These are phyloP conservation scores for Cranoglanis bouderius DNA, from an alignment of 2,113 vertebrate genomes.

Conservation along the genomic window DNA sequence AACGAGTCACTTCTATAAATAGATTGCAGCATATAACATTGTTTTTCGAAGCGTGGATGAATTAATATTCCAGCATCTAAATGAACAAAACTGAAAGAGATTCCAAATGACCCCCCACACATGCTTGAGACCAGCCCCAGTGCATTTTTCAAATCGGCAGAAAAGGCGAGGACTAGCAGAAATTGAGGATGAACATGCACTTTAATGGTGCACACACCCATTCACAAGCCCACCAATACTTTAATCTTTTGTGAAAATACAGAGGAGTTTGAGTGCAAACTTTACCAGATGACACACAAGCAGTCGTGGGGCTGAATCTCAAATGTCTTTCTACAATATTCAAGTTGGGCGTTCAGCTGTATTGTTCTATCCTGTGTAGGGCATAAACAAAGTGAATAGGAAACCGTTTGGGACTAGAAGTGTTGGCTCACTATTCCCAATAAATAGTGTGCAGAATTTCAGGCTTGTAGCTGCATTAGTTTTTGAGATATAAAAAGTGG, in stretches of 20 bases:
- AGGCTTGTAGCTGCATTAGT: no score
- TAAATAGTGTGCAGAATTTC: not conserved
- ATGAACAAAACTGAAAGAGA: not conserved
- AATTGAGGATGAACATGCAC: no score
- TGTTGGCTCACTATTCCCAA: not conserved
- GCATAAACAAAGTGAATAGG: not conserved
- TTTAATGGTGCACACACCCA: not conserved
- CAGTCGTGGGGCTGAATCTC: not conserved
- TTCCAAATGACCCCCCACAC: not conserved
- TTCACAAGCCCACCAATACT: not conserved
- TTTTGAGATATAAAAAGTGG: no score
- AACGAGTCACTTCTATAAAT: constrained; percentile 4
- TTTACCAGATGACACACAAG: not conserved
- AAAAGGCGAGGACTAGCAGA: not conserved
- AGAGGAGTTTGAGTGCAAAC: not conserved
- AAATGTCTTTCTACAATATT: not conserved
- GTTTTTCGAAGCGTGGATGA: not conserved
- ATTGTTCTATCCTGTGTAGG: not conserved
- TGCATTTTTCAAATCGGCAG: not conserved
- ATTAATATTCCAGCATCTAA: not conserved
- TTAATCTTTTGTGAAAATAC: not conserved
- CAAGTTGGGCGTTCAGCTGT: not conserved
- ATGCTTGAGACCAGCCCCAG: not conserved
- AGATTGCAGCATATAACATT: not conserved
- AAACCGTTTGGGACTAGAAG: not conserved